Base-by-base conservation (phyloP, 2,113 vertebrate genomes). In the Hiodon alosoides region DNA sequence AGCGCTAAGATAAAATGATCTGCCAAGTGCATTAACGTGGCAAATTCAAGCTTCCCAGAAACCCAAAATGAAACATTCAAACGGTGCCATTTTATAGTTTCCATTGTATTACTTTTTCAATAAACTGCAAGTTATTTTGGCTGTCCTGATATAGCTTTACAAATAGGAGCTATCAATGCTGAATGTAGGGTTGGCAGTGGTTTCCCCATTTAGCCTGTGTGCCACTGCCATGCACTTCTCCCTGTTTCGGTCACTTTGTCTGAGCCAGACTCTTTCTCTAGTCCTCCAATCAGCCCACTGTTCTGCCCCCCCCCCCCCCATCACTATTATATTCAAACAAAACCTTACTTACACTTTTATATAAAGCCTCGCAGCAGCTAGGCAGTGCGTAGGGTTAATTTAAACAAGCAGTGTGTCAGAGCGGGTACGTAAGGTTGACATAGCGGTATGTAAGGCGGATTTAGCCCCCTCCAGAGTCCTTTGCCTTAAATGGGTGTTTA, bases 401-500 rank as follows among this genome's bases (percentile, higher is more conserved):
- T 31, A 31, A 31, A 11, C 64, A 47, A 8, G 31, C 62, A 48
- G 46, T 8, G 64, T 66, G 6, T 66, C 10, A n/a, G n/a, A n/a
- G n/a, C n/a, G n/a, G n/a, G n/a, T 31, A 31, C 1, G 31, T 31
- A 31, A 31, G 31, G 31, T 31, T 31, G 31, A 31, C 31, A 31
- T 31, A 31, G 31, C 31, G 31, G 16, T 11, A 7, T 48, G 74
- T 59, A 17, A 48, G 50, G 67, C n/a, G 52, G 58, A 78, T 50
- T 59, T 10, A 48, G 75, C 70, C 78, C 80, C 80, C 81, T 81
- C 79, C 11, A 57, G 66, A 79, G 78, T 80, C 75, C 65, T 78
- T 75, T 82, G 82, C 81, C 82, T 85, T 85, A 83, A 82, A 79
- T 46, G 46, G 79, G 10, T 73, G 61, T 10, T 76, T 69, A 50